Base-by-base conservation (phyloP, 2,797 vertebrate genomes). In the Pseudomugil tenellus region DNA sequence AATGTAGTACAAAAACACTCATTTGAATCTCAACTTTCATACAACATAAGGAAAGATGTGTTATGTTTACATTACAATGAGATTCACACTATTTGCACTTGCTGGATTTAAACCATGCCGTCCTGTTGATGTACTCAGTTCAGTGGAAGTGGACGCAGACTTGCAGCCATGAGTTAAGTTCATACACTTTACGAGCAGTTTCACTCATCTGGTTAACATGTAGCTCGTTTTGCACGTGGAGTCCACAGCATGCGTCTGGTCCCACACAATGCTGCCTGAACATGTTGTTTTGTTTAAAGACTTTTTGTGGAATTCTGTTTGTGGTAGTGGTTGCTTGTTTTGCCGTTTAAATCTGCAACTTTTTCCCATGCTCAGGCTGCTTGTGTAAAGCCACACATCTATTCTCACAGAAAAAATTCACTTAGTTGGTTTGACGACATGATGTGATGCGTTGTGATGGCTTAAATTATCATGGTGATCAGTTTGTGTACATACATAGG, bases 201-300 rank as follows among this genome's bases (percentile, higher is more conserved):
- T 51, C 7, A 37, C 37, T 31, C 26, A 52, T 17, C 34, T 52
- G 28, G 8, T 58, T 21, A 25, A n/a, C 25, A 58, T 34, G 14
- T 29, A 26, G 21, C 26, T 52, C 1, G 14, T 35, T 52, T 26
- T 58, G 17, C 19, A 31, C 32, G 26, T 65, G 34, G 21, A 63
- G 51, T 41, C 11, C 51, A 55, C n/a, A 21, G 16, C 53, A 37
- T 35, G 9, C 57, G 19, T 61, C 39, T 54, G 54, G 25, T 60
- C 35, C 12, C 14, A 25, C 35, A 52, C 4, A 4, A 16, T 61
- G 58, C 58, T 37, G 26, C 28, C 60, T 37, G 25, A 37, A 78
- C 63, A 85, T 83, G 59, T 52, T 84, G 74, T 77, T 82, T 79
- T 72, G 52, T 75, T 80, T 67, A 66, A 67, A 21, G 11, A 25